Percentiles rank a stretch among this genome's conserved stretches.
phyloP scores from a whole-genome alignment of 2,888 invertebrate genomes.

The Isotomurus palustris region DNA sequence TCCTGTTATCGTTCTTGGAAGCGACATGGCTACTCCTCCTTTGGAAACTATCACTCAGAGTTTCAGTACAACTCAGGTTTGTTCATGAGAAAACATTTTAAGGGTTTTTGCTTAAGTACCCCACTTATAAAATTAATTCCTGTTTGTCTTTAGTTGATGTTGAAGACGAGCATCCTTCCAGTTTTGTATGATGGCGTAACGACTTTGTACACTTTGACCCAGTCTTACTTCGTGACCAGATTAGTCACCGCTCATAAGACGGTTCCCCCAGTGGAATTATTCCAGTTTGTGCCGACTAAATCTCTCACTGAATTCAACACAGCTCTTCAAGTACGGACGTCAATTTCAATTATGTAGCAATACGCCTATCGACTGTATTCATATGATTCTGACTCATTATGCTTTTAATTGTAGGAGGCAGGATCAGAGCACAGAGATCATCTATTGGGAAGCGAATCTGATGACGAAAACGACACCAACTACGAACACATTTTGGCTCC shows the following conservation, averaged over 20 bases:
- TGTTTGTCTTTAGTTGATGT: conserved; percentile 56
- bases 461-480: conserved; percentile 71
- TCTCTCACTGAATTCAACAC: conserved; percentile 84
- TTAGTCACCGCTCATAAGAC: conserved; percentile 87
- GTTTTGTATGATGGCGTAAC: conserved; percentile 68
- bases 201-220: conserved; percentile 71
- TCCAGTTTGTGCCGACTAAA: conserved; percentile 79
- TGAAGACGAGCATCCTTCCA: conserved; percentile 84
- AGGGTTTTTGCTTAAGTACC: too few relatives aligned
- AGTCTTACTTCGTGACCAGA: conserved; percentile 81
- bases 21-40: conserved; percentile 76
- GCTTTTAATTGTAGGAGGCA: conserved; percentile 66
- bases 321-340: conserved; percentile 65
- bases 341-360: not conserved
- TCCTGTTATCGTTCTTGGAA: conserved; percentile 70
- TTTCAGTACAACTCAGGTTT: conserved; percentile 76
- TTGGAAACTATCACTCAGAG: conserved; percentile 84
- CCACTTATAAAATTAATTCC: conserved; percentile 3
- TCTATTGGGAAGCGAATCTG: conserved; percentile 59
- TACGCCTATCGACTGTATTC: not conserved
- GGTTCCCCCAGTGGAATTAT: conserved; percentile 77
- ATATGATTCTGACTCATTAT: not conserved
- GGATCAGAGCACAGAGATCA: conserved; percentile 76
- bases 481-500: conserved; percentile 50
- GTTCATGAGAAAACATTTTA: not conserved